Percentiles rank a stretch among this genome's conserved stretches.
phyloP scores from a whole-genome alignment of 2,113 vertebrate species.

The Ictalurus punctatus region DNA sequence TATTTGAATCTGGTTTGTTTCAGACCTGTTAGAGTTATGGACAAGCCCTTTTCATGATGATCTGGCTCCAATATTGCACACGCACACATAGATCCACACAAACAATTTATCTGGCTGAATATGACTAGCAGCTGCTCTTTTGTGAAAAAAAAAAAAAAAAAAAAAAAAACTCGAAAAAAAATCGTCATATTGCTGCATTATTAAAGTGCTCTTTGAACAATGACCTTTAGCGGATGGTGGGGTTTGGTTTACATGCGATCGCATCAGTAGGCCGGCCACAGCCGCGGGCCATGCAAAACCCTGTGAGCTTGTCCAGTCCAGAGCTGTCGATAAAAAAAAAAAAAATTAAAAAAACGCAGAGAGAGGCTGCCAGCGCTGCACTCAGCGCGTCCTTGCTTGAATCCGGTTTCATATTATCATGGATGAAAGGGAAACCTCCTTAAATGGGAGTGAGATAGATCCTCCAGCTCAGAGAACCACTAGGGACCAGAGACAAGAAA shows the following conservation, averaged over 20 bases:
- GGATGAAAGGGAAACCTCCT: conserved; percentile 56
- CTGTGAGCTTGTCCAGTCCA: conserved; percentile 31
- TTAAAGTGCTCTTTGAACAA: conserved; percentile 50
- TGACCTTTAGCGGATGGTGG: conserved; percentile 43
- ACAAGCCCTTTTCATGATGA: background rate
- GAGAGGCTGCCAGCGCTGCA: conserved; percentile 46
- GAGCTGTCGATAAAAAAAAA: conserved; percentile 42
- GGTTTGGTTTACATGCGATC: conserved; percentile 50
- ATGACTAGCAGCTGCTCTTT: conserved; percentile 32
- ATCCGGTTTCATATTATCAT: conserved; percentile 56
- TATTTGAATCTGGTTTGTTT: background rate
- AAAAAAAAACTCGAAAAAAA: background rate
- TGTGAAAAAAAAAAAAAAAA: background rate
- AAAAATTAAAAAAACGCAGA: background rate
- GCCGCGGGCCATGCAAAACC: conserved; percentile 43
- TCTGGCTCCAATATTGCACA: conserved; percentile 34
- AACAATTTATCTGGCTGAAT: conserved; percentile 1
- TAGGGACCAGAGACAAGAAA: conserved; percentile 54
- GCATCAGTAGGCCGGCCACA: conserved; percentile 43
- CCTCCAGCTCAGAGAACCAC: conserved; percentile 46
- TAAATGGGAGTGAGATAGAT: conserved; percentile 53
- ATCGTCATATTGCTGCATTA: conserved; percentile 45
- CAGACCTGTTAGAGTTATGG: background rate
- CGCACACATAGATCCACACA: background rate
- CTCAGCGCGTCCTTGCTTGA: conserved; percentile 48